Base-by-base conservation (phyloP, 1,140 invertebrate genomes). In the Melitaea cinxia region DNA sequence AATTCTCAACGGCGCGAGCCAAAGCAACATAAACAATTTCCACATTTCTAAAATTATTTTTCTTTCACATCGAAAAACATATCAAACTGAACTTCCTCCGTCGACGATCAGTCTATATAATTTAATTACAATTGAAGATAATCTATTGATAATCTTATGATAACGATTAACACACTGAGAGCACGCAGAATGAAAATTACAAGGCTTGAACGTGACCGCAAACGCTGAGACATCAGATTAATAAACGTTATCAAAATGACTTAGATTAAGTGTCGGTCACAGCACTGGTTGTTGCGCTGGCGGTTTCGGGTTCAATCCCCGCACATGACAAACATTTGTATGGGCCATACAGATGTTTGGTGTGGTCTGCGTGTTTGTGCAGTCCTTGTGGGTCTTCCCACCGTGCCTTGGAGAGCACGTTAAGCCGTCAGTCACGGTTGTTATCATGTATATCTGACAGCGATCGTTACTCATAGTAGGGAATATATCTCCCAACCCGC, bases 11-110 rank as follows among this genome's bases (percentile, higher is more conserved):
- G 71, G 42, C 50, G 65, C 49, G 2, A 76, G 45, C 5, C 64
- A 42, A 15, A 73, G 52, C 15, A 74, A 39, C 42, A 78, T 21
- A 30, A 72, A n/a, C 70, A 62, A 73, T 60, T 77, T 83, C 59
- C 70, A 78, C 70, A 62, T 65, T 35, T 49, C 21, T 59, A 14
- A 47, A 28, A 57, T 24, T 45, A 1, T 42, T 12, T 6, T 9
- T 47, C 14, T 9, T 17, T 62, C 26, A 52, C 60, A 62, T 54
- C 26, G 26, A 37, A 24, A 33, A 45, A 21, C 23, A 4, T 30
- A 12, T 35, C 17, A 19, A 61, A 62, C 19, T 54, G n/a, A 62
- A 30, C 4, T n/a, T 9, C 26, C 15, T 14, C 14, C 14, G n/a
- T 37, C 10, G n/a, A 12, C n/a, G 10, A 23, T 23, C 9, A 23